Conservation (phyloP, 2,797 vertebrate species). For the Buceros bicornis region DNA sequence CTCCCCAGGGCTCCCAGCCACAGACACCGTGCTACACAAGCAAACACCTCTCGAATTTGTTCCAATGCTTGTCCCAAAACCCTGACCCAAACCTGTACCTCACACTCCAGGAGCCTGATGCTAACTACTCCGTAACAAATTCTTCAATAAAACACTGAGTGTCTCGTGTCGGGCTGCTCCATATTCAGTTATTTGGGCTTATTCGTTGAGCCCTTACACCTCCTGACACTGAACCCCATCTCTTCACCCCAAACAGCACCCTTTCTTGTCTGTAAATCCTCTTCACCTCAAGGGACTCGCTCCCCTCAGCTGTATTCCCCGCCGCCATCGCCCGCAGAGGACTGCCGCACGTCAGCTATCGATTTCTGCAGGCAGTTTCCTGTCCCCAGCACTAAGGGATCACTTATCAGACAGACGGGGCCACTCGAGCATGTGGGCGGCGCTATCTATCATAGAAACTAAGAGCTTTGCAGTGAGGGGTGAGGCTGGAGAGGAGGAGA, state of each 20-base stretch:
- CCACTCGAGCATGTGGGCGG: neutral
- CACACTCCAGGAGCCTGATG: neutral
- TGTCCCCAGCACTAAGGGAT: conserved; percentile 23
- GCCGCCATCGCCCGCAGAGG: neutral
- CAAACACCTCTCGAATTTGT: neutral
- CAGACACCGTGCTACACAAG: neutral
- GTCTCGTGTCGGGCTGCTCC: neutral
- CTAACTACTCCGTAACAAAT: neutral
- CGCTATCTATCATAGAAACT: neutral
- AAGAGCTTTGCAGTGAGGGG: neutral
- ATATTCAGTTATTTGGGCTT: neutral
- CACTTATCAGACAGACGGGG: neutral
- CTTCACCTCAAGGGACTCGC: neutral
- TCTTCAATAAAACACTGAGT: neutral
- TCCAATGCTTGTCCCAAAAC: neutral
- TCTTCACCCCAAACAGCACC: neutral
- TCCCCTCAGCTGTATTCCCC: neutral
- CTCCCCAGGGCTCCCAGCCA: neutral
- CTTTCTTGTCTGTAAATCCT: neutral
- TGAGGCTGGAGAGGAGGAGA: neutral
- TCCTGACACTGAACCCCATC: neutral
- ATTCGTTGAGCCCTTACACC: neutral
- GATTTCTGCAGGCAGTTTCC: neutral
- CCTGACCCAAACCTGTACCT: neutral
- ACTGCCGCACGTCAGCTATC: neutral